Percentiles rank a stretch among this genome's conserved stretches.
Evolutionary conservation across 2,797 vertebrate genomes (phyloP).

Genomic region (Malacoctenus gilli): DNA sequence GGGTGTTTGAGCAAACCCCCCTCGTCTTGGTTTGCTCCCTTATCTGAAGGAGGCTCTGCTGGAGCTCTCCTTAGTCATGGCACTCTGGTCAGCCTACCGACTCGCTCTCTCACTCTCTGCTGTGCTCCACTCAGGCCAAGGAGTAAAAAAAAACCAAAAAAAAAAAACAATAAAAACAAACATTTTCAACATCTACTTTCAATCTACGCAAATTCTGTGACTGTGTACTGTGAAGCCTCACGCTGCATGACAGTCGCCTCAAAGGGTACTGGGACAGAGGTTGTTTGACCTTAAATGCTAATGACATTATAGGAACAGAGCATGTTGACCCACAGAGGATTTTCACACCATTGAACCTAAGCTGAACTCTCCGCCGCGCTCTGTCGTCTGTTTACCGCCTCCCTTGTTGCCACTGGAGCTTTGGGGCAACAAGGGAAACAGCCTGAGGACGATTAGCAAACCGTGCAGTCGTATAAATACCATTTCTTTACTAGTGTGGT

Average conservation of each 20-base stretch:
- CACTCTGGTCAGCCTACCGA: slow-evolving; percentile 51
- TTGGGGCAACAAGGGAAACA: slow-evolving; percentile 12
- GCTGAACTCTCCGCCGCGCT: slow-evolving; percentile 51
- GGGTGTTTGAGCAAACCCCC: slow-evolving; percentile 40
- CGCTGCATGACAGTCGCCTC: slow-evolving; percentile 13
- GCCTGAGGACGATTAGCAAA: slow-evolving; percentile 56
- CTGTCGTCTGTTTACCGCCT: slow-evolving; percentile 44
- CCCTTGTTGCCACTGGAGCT: slow-evolving; percentile 16
- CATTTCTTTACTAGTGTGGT: slow-evolving; percentile 39
- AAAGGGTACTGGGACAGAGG: slow-evolving; percentile 48
- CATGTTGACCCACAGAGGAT: slow-evolving; percentile 77
- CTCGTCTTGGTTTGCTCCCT: slow-evolving; percentile 21
- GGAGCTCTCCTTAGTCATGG: slow-evolving; percentile 42
- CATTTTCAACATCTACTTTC: too few species aligned
- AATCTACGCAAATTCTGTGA: too few species aligned
- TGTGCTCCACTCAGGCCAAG: too few species aligned
- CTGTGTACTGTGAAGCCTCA: too few species aligned
- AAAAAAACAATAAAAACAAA: too few species aligned
- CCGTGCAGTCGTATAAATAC: slow-evolving; percentile 66
- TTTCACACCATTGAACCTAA: slow-evolving; percentile 72
- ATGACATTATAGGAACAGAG: slow-evolving; percentile 70
- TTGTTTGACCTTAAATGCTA: slow-evolving; percentile 72
- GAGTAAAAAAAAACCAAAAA: too few species aligned
- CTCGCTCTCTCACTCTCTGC: too few species aligned
- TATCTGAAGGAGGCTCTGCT: slow-evolving; percentile 45